These are phyloP conservation scores for Agelaius phoeniceus DNA, from an alignment of 2,113 vertebrate genomes.

Conservation along the genomic window DNA sequence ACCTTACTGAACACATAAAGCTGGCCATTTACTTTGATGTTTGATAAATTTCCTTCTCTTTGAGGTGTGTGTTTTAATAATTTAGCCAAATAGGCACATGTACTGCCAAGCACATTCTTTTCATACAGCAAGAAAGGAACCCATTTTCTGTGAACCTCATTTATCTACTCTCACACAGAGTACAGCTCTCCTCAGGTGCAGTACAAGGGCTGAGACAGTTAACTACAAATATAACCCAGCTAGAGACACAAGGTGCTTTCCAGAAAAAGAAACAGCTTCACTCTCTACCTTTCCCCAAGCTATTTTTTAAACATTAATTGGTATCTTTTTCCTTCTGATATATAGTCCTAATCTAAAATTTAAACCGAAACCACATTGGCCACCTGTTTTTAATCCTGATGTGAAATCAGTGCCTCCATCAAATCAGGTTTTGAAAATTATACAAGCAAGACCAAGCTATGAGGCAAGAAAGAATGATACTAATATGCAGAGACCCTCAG, in stretches of 20 bases:
- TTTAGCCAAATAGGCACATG: background rate
- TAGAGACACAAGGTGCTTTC: background rate
- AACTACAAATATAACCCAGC: background rate
- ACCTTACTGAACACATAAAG: background rate
- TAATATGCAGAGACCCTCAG: background rate
- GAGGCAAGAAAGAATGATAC: background rate
- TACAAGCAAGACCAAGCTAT: background rate
- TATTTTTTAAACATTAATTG: background rate
- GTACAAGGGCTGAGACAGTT: background rate
- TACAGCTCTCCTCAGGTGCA: background rate
- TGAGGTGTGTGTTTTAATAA: conserved; percentile 1
- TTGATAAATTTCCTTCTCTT: background rate
- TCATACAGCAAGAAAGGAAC: background rate
- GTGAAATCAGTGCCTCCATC: background rate
- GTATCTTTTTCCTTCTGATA: background rate
- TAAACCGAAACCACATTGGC: background rate
- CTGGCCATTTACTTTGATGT: background rate
- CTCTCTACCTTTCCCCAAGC: background rate
- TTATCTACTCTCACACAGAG: background rate
- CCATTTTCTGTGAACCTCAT: conserved; percentile 6
- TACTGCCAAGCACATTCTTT: background rate
- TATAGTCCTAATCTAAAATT: background rate
- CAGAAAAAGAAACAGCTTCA: background rate
- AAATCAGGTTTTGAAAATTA: background rate
- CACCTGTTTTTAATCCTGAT: background rate